Evolutionary conservation across 2,888 invertebrate species (phyloP), one percentile per base, ranked within the genome.

Genomic region (Ligdia adustata): DNA sequence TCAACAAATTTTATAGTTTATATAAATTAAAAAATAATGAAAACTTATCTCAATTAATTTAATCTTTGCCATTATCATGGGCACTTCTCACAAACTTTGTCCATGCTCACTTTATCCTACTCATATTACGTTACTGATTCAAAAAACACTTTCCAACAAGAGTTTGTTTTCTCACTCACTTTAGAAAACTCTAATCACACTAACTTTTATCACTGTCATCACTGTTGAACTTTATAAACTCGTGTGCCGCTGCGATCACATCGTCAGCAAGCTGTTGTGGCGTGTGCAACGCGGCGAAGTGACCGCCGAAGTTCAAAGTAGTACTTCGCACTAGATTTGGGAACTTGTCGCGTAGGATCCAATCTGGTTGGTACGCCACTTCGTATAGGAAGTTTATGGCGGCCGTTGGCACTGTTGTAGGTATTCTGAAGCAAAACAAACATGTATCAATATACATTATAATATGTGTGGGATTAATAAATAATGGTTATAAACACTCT

Each of bases 281-380:
- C 29, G 93, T 91, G 69, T 98, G 96, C 53, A 97, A 85, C 0
- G 95, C 96, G 0, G 95, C 95, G 79, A 98, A 98, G 77, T 98
- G 98, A 0, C 98, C 98, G 1, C 97, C 97, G 6, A 91, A 83
- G 0, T 91, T 82, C 37, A 92, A 72, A 18, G 93, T 91, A 0
- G 92, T 94, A 46, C 93, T 92, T 18, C 93, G 93, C 1, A 95
- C 91, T 16, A 97, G 64, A 66, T 96, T 95, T 0, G 64, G 72
- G 69, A 89, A 96, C 63, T 92, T 93, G 18, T 92, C 90, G 29
- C 83, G 80, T 2, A 96, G 66, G 18, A 95, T 76, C 66, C 91
- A 91, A 54, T 94, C 92, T 0, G 95, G 92, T 40, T 89, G 80
- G 40, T 92, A 92, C 1, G 87, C 14, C 0, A 97, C 66, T 70